Evolutionary conservation across 2,113 vertebrate species (phyloP), one percentile per base, ranked within the genome.

Genomic region (Nothocercus julius): DNA sequence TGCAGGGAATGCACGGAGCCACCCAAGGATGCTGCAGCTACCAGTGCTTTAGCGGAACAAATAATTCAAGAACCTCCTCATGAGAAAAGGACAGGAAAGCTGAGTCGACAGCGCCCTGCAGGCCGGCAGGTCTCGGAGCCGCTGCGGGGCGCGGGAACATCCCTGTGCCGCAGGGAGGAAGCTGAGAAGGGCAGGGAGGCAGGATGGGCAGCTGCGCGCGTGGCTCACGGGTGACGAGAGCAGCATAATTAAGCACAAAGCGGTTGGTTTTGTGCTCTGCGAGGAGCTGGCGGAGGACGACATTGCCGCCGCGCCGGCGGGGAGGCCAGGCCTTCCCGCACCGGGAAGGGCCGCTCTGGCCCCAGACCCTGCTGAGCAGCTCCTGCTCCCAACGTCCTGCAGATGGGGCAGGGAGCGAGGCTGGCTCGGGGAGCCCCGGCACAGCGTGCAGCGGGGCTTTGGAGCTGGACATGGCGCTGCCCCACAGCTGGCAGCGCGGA

Each of bases 151-250:
- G 86, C 9, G 90, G 95, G 36, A 92, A 96, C 90, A 88, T 92
- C 93, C 96, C 93, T 92, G 89, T 92, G 82, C 88, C 69, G 40
- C 92, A 83, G 75, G 82, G 90, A 91, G 54, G 75, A 25, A 80
- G 78, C 79, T 85, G 83, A 87, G 59, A 91, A 51, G 91, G 85
- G 59, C 79, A 84, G 45, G 63, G 68, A 82, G 81, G 63, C 74
- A 24, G 89, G 87, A 95, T 81, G 42, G 74, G 91, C 74, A 85
- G 80, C 77, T 68, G 72, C 32, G n/a, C 77, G 63, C 4, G 1
- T 5, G 42, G 49, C 85, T 90, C 17, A 18, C 21, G 16, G 6
- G 6, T 53, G 67, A 74, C 58, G 54, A 17, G 59, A 77, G 15
- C 44, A 82, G 34, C 3, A 32, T 5, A 54, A 45, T 74, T n/a